Evolutionary conservation across 1,140 invertebrate genomes (phyloP).

Genomic region (Bombus superbus): DNA sequence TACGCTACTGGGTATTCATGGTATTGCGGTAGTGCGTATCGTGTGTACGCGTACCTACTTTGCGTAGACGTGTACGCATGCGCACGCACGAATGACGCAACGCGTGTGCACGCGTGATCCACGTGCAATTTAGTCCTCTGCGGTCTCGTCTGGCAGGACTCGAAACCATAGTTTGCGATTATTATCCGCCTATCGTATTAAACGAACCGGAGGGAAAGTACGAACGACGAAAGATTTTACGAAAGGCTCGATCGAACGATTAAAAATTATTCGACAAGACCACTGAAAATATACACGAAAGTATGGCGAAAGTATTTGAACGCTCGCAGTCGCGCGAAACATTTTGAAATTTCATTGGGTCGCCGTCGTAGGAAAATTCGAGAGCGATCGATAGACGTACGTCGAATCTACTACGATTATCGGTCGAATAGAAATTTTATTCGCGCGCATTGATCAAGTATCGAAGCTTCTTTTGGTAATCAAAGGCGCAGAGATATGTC

Average conservation of each 20-base stretch:
- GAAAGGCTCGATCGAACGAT: no score
- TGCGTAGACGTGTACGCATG: conserved; percentile 29
- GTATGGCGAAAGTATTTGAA: neutral
- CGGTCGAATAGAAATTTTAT: neutral
- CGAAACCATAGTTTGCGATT: conserved; percentile 20
- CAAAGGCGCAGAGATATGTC: no score
- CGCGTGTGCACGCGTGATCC: conserved; percentile 41
- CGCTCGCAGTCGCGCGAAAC: no score
- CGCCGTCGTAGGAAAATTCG: no score
- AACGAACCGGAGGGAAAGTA: neutral
- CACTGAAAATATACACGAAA: no score
- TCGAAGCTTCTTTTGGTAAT: no score
- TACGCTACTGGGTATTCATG: conserved; percentile 52
- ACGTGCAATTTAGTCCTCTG: conserved; percentile 58
- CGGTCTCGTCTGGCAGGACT: conserved; percentile 12
- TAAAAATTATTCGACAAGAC: no score
- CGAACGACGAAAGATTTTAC: neutral
- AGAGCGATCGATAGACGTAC: no score
- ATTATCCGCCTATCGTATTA: conserved; percentile 17
- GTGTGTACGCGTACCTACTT: conserved; percentile 33
- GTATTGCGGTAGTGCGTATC: conserved; percentile 46
- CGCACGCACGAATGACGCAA: conserved; percentile 43
- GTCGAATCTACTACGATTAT: no score
- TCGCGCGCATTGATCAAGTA: no score
- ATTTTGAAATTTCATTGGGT: no score